These are phyloP conservation scores for Phytoseiulus persimilis DNA, from an alignment of 2,888 invertebrate genomes.

Conservation along the genomic window DNA sequence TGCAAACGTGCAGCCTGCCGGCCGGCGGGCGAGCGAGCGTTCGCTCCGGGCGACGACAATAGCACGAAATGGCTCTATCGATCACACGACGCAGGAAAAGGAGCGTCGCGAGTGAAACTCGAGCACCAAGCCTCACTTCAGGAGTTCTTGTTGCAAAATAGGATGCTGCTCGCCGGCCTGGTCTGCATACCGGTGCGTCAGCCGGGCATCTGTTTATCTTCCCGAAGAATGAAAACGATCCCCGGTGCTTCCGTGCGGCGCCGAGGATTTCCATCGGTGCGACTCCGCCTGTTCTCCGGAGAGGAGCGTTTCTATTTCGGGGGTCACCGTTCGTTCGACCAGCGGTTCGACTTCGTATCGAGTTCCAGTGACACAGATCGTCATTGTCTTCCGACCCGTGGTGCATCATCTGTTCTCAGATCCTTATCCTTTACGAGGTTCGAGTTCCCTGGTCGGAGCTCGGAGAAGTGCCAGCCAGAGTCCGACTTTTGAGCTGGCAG, in stretches of 20 bases:
- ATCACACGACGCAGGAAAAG: background rate
- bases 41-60: background rate
- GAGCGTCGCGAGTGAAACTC: background rate
- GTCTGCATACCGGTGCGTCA: background rate
- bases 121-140: background rate
- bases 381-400: no score
- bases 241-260: background rate
- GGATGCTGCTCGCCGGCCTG: background rate
- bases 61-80: background rate
- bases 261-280: background rate
- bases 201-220: slow-evolving; percentile 5
- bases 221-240: background rate
- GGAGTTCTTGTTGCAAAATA: background rate
- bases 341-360: no score
- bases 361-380: no score
- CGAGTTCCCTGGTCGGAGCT: no score
- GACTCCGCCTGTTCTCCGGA: background rate
- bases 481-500: no score
- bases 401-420: no score
- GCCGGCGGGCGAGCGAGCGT: no score
- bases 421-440: no score
- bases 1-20: background rate
- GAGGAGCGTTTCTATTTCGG: background rate
- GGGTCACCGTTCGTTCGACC: background rate
- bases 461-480: no score